A percentile compares a stretch with the other conserved stretches of the same genome.
These are phyloP conservation scores for Euzophera pinguis DNA, from an alignment of 2,888 invertebrate species.

Conservation along the genomic window DNA sequence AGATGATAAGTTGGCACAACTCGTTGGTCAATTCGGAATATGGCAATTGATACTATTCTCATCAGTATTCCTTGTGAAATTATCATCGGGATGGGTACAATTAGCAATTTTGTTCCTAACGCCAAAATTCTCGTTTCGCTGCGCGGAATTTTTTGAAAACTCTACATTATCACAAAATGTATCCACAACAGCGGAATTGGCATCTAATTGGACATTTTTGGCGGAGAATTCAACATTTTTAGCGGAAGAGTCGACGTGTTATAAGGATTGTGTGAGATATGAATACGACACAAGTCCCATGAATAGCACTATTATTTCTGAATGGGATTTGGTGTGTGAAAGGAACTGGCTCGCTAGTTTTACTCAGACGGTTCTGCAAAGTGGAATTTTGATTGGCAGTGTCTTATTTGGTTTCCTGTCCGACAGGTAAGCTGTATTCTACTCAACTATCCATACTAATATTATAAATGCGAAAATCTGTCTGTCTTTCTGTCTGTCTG, in stretches of 20 bases:
- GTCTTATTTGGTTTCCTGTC: constrained; percentile 85
- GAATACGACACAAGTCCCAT: constrained; percentile 83
- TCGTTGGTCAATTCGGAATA: constrained; percentile 77
- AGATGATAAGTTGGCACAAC: constrained; percentile 53
- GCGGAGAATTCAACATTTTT: constrained; percentile 39
- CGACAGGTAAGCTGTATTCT: constrained; percentile 80
- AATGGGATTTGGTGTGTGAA: constrained; percentile 87
- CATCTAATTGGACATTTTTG: constrained; percentile 34
- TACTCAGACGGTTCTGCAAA: constrained; percentile 86
- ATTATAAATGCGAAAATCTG: no score
- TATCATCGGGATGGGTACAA: constrained; percentile 89
- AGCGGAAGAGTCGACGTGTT: constrained; percentile 68
- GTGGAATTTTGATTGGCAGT: constrained; percentile 86
- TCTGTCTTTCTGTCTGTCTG: no score
- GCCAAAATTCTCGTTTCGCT: constrained; percentile 79
- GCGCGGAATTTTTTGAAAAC: constrained; percentile 49
- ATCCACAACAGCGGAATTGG: constrained; percentile 31
- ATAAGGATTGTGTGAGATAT: constrained; percentile 72
- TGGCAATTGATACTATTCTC: constrained; percentile 85
- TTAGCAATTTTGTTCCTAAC: constrained; percentile 86
- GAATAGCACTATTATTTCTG: constrained; percentile 84
- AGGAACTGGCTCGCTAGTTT: constrained; percentile 82
- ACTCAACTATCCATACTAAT: no score
- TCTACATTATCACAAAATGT: constrained; percentile 51
- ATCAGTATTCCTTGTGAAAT: constrained; percentile 83